Conservation (phyloP, 2,797 vertebrate species). For the Squalus acanthias region DNA sequence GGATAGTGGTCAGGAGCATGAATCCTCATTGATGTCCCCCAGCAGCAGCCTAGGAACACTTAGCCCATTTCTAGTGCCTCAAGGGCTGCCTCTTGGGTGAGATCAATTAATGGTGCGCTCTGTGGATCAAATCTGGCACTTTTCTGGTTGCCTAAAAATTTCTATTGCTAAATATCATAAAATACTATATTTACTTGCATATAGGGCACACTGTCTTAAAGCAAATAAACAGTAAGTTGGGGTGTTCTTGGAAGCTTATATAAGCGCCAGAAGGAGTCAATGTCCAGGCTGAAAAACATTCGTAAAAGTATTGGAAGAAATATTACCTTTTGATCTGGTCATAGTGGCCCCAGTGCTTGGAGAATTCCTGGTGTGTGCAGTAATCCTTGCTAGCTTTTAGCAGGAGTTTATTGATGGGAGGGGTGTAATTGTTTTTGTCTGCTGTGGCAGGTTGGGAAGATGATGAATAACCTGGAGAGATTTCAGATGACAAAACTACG, state of each 20-base stretch:
- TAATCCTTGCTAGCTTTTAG: neutral
- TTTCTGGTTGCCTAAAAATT: neutral
- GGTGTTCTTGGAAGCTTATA: neutral
- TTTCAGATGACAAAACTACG: slow-evolving; percentile 91
- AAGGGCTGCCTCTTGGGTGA: neutral
- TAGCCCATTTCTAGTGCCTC: neutral
- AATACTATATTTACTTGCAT: neutral
- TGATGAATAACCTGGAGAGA: slow-evolving; percentile 91
- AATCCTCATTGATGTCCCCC: neutral
- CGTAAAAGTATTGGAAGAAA: neutral
- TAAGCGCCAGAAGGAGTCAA: neutral
- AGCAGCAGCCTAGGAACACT: neutral
- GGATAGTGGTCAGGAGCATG: neutral
- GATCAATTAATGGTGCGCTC: neutral
- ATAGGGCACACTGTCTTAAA: neutral
- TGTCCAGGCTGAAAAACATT: neutral
- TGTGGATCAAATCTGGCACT: neutral
- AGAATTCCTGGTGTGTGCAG: neutral
- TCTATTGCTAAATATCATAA: neutral
- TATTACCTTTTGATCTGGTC: neutral
- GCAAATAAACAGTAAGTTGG: neutral
- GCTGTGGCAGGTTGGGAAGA: slow-evolving; percentile 78
- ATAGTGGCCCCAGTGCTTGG: neutral
- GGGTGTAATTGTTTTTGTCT: neutral
- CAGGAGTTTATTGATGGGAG: slow-evolving; percentile 27